These are phyloP conservation scores for Lacanobia wlatinum DNA, from an alignment of 2,888 invertebrate genomes.

Conservation along the genomic window DNA sequence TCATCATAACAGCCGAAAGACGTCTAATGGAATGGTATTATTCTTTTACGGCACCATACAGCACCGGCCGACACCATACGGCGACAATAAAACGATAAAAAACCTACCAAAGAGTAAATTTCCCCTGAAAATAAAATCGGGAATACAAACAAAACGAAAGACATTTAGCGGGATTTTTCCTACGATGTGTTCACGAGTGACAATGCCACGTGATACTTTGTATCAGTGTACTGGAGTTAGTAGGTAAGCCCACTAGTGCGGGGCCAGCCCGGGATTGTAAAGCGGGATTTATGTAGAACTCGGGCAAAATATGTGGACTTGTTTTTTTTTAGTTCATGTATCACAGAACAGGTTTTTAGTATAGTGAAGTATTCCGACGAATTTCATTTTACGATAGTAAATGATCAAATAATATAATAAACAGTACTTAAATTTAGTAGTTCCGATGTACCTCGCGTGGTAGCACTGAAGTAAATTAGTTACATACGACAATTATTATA, in stretches of 20 bases:
- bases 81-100: not conserved
- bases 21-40: no score
- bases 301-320: slow-evolving; percentile 1
- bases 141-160: slow-evolving; percentile 6
- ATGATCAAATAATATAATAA: no score
- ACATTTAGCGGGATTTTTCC: slow-evolving; percentile 33
- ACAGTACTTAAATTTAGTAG: no score
- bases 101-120: not conserved
- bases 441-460: no score
- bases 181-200: slow-evolving; percentile 24
- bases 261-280: slow-evolving; percentile 32
- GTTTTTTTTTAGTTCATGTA: not conserved
- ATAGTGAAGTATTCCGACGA: not conserved
- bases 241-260: slow-evolving; percentile 41
- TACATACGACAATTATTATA: no score
- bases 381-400: not conserved
- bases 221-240: slow-evolving; percentile 43
- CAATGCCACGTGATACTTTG: slow-evolving; percentile 46
- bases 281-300: slow-evolving; percentile 32
- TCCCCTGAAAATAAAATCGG: slow-evolving; percentile 11
- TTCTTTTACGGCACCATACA: no score
- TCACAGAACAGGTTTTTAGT: not conserved
- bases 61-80: no score
- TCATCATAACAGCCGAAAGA: no score
- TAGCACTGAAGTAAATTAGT: no score